Base-by-base conservation (phyloP, 2,113 vertebrate species). In the Onychostruthus taczanowskii region DNA sequence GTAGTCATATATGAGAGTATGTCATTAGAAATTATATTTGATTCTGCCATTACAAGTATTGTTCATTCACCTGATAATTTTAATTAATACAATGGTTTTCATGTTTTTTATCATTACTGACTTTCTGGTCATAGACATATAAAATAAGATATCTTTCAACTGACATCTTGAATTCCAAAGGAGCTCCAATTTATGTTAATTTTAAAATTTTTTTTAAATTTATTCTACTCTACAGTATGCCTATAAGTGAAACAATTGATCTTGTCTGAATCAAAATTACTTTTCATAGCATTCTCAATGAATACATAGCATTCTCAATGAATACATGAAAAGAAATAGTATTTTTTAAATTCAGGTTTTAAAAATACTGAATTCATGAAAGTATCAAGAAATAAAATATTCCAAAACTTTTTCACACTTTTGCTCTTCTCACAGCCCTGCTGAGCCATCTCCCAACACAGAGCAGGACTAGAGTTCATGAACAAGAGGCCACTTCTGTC, bases 171-270 rank as follows among this genome's bases (percentile, higher is more conserved):
- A 13, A 47, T 43, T 44, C 21, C 47, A 70, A 56, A 85, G 11
- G 6, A 49, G 3, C 0, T 44, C 19, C 0, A 47, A 16, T 31
- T 52, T 35, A 22, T 19, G 2, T 16, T 78, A 1, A 26, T 13
- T 7, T 87, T 18, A 52, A 44, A 16, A 10, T n/a, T 31, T 55
- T 49, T 58, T 17, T 18, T 26, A 8, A 6, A 43, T 52, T 39
- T n/a, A 16, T 62, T 56, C 10, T 62, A 19, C 1, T 43, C 2
- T 52, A 26, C 13, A 33, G 7, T 43, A 19, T 61, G 24, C 7
- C 47, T 80, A 10, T 44, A 84, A 47, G 4, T 33, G 12, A 78
- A 82, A 64, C 1, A 33, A 23, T 4, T 7, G 2, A 46, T 46
- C 13, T 76, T 73, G 8, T n/a, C 33, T 91, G 20, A 73, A 81